Evolutionary conservation across 2,888 invertebrate species (phyloP), one percentile per base, ranked within the genome.

Genomic region (Pyrrhia umbra): DNA sequence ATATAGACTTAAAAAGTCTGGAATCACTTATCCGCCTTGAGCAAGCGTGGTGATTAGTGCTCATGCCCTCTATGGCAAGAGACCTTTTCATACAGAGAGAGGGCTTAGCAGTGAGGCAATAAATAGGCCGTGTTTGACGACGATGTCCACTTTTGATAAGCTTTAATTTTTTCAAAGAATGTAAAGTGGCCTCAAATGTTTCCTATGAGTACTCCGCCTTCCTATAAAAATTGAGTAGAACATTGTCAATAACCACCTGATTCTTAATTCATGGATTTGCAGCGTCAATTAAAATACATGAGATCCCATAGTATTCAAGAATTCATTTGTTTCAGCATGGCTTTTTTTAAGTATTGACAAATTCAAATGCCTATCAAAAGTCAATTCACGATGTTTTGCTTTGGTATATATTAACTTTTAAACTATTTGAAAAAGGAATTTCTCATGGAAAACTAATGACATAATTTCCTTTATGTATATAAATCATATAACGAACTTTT

Each of bases 401-500:
- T 9, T 8, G 8, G n/a, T 23, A 8, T 10, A n/a, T 8, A 10
- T 59, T 45, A 34, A 10, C 34, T 5, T 30, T 30, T 10, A 30
- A 10, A n/a, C n/a, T n/a, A n/a, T n/a, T n/a, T n/a, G n/a, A n/a
- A n/a, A n/a, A n/a, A n/a, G n/a, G n/a, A n/a, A n/a, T n/a, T n/a
- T n/a, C n/a, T n/a, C n/a, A n/a, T n/a, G n/a, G n/a, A n/a, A n/a
- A n/a, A n/a, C n/a, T n/a, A n/a, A 20, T 25, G 30, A n/a, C n/a
- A 37, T 5, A 49, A 58, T 3, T 8, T 43, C 21, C 10, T 23
- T 16, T 25, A 43, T 25, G 42, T 27, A 25, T n/a, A 42, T 27
- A 49, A 57, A 65, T 21, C 18, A 42, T 30, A 46, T 30, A 46
- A 42, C 18, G 15, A 37, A 54, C 16, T 55, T 46, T 56, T 72